Base-by-base conservation (phyloP, 1,140 invertebrate genomes). In the Cataglyphis hispanica region DNA sequence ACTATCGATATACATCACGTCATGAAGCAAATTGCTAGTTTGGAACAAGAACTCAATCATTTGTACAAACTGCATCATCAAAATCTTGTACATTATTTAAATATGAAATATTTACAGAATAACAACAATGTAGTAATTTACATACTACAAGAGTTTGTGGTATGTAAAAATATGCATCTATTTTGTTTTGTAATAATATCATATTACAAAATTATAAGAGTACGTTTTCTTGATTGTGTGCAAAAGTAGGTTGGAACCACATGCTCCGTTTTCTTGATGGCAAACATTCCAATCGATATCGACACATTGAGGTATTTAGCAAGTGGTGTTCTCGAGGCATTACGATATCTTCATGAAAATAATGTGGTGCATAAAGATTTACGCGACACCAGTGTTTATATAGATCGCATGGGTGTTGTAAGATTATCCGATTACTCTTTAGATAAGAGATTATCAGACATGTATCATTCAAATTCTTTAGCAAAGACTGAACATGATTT, bases 341-440 rank as follows among this genome's bases (percentile, higher is more conserved):
- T 98, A 7, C 94, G 96, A 22, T 98, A 96, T 92, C 94, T 98
- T 16, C 98, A 98, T 91, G 95, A 96, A 63, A 98, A 98, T 91
- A 97, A 97, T 89, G 96, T 98, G 10, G 97, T 97, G 1, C 97
- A 98, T 92, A 97, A 97, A 91, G 96, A 97, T 94, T 91, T 98
- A 10, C 94, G 96, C 19, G 96, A 96, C 69, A 95, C 96, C 11
- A 97, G 96, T 89, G 95, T 98, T 56, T 97, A 97, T 90, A 95
- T 97, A 84, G 96, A 96, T 88, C 94, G 95, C n/a, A 92, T 91
- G 40, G 96, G 96, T 43, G 72, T 92, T 34, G 94, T 97, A 37
- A 96, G 96, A 91, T 90, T 98, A 34, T 95, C 96, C 6, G 97
- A 98, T 94, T 98, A 97, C 93, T 97, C 97, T 69, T 93, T 98